A percentile compares a stretch with the other conserved stretches of the same genome.
phyloP scores from a whole-genome alignment of 2,888 invertebrate genomes.

The Aphrophora alni region DNA sequence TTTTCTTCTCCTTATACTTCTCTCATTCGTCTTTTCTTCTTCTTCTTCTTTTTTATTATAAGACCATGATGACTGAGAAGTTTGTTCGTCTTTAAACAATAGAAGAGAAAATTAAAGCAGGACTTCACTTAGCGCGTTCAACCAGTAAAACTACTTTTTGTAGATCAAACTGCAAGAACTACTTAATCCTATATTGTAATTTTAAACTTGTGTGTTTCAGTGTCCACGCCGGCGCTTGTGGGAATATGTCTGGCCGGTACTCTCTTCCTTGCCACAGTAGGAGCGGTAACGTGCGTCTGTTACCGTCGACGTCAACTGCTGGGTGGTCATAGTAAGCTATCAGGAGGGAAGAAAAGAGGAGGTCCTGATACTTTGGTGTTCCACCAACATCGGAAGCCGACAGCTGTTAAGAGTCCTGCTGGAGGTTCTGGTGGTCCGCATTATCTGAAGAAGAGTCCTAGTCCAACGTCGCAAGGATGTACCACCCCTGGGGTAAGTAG shows the following conservation, averaged over 20 bases:
- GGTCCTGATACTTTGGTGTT: slow-evolving; percentile 43
- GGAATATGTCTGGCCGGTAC: slow-evolving; percentile 68
- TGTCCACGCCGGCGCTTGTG: slow-evolving; percentile 64
- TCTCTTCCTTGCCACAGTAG: slow-evolving; percentile 65
- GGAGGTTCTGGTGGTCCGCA: slow-evolving; percentile 71
- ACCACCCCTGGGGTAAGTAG: slow-evolving; percentile 63
- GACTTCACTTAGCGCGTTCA: no score
- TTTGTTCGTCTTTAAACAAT: no score
- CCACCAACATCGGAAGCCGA: slow-evolving; percentile 70
- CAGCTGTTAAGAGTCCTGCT: slow-evolving; percentile 86
- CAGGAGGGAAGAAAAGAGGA: slow-evolving; percentile 49
- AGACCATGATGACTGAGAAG: no score
- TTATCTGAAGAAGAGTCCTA: slow-evolving; percentile 92
- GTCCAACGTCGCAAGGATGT: slow-evolving; percentile 72
- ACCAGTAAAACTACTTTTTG: no score
- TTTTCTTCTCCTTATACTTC: no score
- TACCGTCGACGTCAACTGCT: slow-evolving; percentile 63
- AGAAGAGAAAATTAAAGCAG: no score
- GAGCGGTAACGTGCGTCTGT: slow-evolving; percentile 70
- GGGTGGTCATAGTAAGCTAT: slow-evolving; percentile 56
- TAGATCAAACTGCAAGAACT: no score
- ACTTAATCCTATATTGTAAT: no score
- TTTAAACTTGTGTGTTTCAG: slow-evolving; percentile 58
- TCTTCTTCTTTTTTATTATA: no score
- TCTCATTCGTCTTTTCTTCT: no score